phyloP scores from a whole-genome alignment of 2,797 vertebrate genomes.

The Moxostoma hubbsi region DNA sequence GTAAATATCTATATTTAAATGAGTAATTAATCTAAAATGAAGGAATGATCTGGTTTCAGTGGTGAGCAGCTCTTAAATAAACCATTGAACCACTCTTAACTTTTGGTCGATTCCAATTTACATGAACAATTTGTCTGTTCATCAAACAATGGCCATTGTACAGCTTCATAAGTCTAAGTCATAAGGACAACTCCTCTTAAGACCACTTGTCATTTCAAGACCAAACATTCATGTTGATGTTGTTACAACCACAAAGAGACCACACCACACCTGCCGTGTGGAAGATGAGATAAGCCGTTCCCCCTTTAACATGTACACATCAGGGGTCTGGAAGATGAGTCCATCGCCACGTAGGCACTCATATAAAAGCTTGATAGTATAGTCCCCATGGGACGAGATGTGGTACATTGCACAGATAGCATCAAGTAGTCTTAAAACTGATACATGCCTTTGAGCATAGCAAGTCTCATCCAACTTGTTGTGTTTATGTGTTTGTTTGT shows the following conservation, averaged over 20 bases:
- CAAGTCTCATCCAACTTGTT: conserved; percentile 8
- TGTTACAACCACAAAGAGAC: conserved; percentile 9
- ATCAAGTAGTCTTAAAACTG: conserved; percentile 24
- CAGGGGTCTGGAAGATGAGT: conserved; percentile 41
- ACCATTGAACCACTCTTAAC: too few relatives aligned
- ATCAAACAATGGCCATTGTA: too few relatives aligned
- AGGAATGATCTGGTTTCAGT: too few relatives aligned
- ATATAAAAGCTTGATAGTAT: conserved; percentile 39
- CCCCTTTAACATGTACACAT: conserved; percentile 1
- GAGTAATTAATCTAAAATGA: too few relatives aligned
- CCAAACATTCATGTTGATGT: neutral
- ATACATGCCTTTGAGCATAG: conserved; percentile 15
- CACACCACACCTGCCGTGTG: neutral
- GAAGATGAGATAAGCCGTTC: conserved; percentile 6
- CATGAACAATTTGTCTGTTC: too few relatives aligned
- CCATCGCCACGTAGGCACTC: conserved; percentile 49
- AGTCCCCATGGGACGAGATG: conserved; percentile 41
- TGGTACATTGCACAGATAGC: conserved; percentile 35
- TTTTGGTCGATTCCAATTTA: too few relatives aligned
- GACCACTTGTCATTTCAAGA: neutral
- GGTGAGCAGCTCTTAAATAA: too few relatives aligned
- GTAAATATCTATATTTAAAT: too few relatives aligned
- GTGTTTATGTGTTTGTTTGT: conserved; percentile 22
- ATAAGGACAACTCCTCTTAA: too few relatives aligned
- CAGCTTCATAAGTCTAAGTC: too few relatives aligned